Percentiles rank a stretch among this genome's conserved stretches.
Evolutionary conservation across 2,888 invertebrate genomes (phyloP).

Genomic region (Caenorhabditis sp.): DNA sequence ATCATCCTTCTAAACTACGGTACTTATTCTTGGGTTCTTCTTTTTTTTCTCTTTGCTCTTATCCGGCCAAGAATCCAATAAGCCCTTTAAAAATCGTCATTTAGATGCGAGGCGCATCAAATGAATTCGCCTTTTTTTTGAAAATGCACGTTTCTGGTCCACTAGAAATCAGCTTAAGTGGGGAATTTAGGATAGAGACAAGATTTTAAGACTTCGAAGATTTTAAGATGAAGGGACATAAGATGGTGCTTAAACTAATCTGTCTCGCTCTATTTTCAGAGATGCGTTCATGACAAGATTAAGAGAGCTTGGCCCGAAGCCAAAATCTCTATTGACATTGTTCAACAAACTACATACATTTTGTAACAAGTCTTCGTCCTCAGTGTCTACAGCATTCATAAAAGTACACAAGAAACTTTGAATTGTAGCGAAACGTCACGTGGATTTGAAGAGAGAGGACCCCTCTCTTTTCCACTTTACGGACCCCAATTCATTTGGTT

Average conservation of each 20-base stretch:
- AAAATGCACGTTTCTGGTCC: conserved; percentile 6
- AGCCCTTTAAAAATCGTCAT: conserved; percentile 1
- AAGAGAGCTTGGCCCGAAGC: not conserved
- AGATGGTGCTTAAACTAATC: not conserved
- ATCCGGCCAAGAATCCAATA: not conserved
- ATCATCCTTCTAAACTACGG: not conserved
- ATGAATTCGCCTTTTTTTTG: not conserved
- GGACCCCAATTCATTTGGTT: conserved; percentile 15
- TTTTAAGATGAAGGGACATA: not conserved
- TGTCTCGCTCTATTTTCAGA: not conserved
- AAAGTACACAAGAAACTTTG: conserved; percentile 8
- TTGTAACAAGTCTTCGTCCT: conserved; percentile 5
- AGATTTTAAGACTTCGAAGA: too few species aligned
- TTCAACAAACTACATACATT: conserved; percentile 10
- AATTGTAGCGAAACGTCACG: conserved; percentile 4
- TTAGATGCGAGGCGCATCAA: not conserved
- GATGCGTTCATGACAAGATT: not conserved
- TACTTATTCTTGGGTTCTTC: not conserved
- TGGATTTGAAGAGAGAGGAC: not conserved
- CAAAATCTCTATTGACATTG: conserved; percentile 7
- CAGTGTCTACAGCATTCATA: conserved; percentile 11
- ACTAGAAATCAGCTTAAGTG: not conserved
- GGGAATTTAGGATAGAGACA: not conserved
- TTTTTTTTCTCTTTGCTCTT: not conserved
- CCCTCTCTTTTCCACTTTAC: not conserved